Evolutionary conservation across 2,888 invertebrate species (phyloP), one percentile per base, ranked within the genome.

Genomic region (Apomyelois bistriatella): DNA sequence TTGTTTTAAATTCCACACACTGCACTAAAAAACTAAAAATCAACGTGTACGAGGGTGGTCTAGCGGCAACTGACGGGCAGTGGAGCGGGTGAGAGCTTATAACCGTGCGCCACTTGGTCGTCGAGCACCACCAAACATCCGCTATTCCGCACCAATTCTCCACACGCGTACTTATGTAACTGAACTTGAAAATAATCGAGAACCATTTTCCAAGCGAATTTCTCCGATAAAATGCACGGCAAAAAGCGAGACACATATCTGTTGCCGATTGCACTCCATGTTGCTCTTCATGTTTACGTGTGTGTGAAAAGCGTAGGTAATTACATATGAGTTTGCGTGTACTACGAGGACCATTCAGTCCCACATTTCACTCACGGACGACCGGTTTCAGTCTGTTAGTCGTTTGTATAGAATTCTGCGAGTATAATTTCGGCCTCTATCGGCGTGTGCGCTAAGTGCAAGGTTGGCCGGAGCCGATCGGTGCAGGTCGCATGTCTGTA

Each of bases 141-240:
- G 91, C 89, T 82, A 90, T 91, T 91, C 91, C 88, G 91, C 91
- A 89, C 90, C 82, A 89, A 81, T 90, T 90, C 90, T 82, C 82
- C 76, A 81, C 88, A 89, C 87, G 86, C 88, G 84, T 74, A 79
- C 90, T 91, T 90, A 91, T 68, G 87, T 91, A 90, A 91, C 85
- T 88, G 90, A 90, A 90, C 91, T 90, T 91, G 89, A 90, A 90
- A 85, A 90, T 89, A 81, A 85, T 87, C 83, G 76, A 85, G 85
- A 88, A 88, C 82, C 79, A 84, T 90, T 90, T 91, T 90, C 90
- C 87, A 90, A 87, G 83, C 79, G 80, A 90, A 90, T 91, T 90
- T 91, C 91, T 89, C 91, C 89, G 71, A 87, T 88, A 88, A 88
- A 90, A 91, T 91, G 89, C 76, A 77, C 72, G 68, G 73, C 74